These are phyloP conservation scores for Pomacea canaliculata DNA, from an alignment of 2,888 invertebrate genomes.

Conservation along the genomic window DNA sequence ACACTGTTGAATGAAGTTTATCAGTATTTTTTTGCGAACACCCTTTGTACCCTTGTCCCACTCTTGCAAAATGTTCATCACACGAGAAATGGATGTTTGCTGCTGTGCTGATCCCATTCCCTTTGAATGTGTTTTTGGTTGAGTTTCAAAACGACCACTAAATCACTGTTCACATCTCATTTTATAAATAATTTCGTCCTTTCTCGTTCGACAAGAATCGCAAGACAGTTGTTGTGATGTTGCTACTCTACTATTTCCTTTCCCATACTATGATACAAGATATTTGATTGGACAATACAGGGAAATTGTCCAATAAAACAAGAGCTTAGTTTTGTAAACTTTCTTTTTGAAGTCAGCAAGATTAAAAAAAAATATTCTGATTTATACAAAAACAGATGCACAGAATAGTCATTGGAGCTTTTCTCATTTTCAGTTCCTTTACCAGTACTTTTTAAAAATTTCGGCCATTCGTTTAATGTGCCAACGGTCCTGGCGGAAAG, in stretches of 20 bases:
- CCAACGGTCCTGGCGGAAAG: too few relatives aligned
- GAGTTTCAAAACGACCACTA: background rate
- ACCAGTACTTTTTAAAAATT: too few relatives aligned
- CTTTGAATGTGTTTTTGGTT: background rate
- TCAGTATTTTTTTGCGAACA: constrained; percentile 63
- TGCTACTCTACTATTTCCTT: constrained; percentile 53
- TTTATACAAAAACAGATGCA: too few relatives aligned
- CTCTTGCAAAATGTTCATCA: constrained; percentile 66
- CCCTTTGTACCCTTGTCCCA: constrained; percentile 69
- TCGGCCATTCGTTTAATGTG: too few relatives aligned
- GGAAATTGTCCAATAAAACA: background rate
- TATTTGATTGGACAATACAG: background rate
- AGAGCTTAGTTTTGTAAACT: background rate
- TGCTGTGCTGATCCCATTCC: constrained; percentile 67
- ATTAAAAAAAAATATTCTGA: too few relatives aligned
- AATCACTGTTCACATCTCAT: background rate
- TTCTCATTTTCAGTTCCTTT: too few relatives aligned
- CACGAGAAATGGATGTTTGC: constrained; percentile 64
- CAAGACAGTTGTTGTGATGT: constrained; percentile 38
- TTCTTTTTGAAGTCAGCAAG: too few relatives aligned
- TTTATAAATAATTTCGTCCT: background rate
- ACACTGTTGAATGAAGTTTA: constrained; percentile 68
- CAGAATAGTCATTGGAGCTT: too few relatives aligned
- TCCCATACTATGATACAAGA: background rate
- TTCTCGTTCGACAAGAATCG: background rate